Evolutionary conservation across 2,888 invertebrate species (phyloP).

Genomic region (Rhogogaster chlorosoma): DNA sequence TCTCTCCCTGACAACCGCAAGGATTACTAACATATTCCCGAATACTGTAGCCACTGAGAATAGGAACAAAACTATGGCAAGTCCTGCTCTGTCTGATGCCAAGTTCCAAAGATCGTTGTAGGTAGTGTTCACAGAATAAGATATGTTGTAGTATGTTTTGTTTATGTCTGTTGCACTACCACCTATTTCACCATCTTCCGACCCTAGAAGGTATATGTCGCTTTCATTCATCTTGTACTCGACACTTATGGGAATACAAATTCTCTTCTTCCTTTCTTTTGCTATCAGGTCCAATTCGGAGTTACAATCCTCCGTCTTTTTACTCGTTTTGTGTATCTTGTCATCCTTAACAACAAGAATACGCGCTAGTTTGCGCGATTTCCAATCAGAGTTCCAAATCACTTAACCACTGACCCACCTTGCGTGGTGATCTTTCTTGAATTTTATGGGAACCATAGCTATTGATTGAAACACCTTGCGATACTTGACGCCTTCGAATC

Average conservation of each 20-base stretch:
- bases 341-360: constrained; percentile 60
- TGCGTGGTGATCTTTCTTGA: neutral
- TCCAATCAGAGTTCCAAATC: neutral
- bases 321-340: constrained; percentile 60
- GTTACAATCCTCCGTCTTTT: constrained; percentile 60
- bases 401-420: neutral
- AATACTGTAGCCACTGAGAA: constrained; percentile 96
- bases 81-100: constrained; percentile 85
- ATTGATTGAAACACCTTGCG: neutral
- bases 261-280: constrained; percentile 55
- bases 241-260: constrained; percentile 10
- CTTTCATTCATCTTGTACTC: constrained; percentile 70
- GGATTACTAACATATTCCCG: constrained; percentile 96
- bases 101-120: constrained; percentile 75
- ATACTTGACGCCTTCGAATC: neutral
- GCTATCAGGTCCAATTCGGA: constrained; percentile 61
- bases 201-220: constrained; percentile 70
- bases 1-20: constrained; percentile 94
- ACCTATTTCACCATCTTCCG: constrained; percentile 64
- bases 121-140: constrained; percentile 48
- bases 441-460: neutral
- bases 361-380: neutral
- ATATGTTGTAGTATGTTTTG: constrained; percentile 51
- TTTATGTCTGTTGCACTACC: constrained; percentile 40
- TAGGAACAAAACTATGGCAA: constrained; percentile 90